phyloP scores from a whole-genome alignment of 1,140 invertebrate species.

The Cydia amplana region DNA sequence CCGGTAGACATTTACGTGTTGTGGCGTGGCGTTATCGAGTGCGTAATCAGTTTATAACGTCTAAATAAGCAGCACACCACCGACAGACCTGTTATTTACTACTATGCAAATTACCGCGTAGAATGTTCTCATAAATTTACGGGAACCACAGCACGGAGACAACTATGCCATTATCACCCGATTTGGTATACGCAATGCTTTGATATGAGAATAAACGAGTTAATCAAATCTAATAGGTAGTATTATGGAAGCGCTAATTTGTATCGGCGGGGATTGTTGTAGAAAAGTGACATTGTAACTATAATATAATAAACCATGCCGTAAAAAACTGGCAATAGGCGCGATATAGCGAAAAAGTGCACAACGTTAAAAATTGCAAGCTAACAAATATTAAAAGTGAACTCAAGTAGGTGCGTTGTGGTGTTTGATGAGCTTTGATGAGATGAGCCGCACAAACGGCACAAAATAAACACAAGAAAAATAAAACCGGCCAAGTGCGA shows the following conservation, averaged over 20 bases:
- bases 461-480: no score
- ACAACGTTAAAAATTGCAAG: no score
- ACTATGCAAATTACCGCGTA: conserved; percentile 57
- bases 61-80: conserved; percentile 60
- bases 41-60: conserved; percentile 67
- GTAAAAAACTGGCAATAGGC: no score
- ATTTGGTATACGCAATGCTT: conserved; percentile 38
- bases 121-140: conserved; percentile 57
- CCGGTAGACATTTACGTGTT: conserved; percentile 52
- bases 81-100: conserved; percentile 61
- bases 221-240: not conserved
- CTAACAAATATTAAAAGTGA: no score
- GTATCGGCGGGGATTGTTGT: not conserved
- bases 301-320: no score
- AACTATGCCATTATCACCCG: conserved; percentile 52
- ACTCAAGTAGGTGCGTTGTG: no score
- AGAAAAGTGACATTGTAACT: no score
- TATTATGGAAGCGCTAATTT: not conserved
- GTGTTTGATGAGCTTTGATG: no score
- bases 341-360: no score
- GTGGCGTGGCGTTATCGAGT: conserved; percentile 55
- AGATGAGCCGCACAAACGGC: no score
- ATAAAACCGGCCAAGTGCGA: no score
- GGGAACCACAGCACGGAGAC: conserved; percentile 47
- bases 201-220: conserved; percentile 7